Evolutionary conservation across 2,888 invertebrate genomes (phyloP).

Genomic region (Gandaritis pyraliata): DNA sequence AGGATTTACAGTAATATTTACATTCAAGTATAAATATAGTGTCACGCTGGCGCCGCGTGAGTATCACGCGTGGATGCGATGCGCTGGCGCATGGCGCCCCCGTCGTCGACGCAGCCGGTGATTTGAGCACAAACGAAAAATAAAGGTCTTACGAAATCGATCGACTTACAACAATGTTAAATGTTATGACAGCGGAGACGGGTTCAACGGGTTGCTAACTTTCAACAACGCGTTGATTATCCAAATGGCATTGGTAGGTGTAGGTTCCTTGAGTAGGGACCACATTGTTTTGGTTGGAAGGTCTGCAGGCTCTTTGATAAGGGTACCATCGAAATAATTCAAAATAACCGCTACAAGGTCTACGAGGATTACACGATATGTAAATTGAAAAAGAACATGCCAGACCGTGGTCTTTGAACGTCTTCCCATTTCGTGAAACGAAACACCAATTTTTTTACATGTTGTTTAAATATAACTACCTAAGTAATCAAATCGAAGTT

Average conservation of each 20-base stretch:
- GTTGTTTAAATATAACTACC: too few relatives aligned
- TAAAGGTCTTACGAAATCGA: constrained; percentile 43
- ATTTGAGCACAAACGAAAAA: constrained; percentile 21
- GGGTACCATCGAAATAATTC: too few relatives aligned
- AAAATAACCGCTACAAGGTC: too few relatives aligned
- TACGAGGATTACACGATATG: too few relatives aligned
- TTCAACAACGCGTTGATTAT: constrained; percentile 4
- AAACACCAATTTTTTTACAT: too few relatives aligned
- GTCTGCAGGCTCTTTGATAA: neutral
- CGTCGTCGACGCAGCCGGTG: constrained; percentile 35
- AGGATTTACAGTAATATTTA: constrained; percentile 56
- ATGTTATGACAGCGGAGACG: constrained; percentile 16
- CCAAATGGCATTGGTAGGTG: neutral
- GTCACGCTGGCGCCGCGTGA: constrained; percentile 69
- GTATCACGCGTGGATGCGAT: constrained; percentile 68
- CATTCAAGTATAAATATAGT: constrained; percentile 59
- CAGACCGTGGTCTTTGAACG: too few relatives aligned
- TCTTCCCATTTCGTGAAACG: too few relatives aligned
- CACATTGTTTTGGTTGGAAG: neutral
- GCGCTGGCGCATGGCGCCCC: constrained; percentile 64
- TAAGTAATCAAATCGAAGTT: neutral
- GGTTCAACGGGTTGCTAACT: constrained; percentile 27
- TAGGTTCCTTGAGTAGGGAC: too few relatives aligned
- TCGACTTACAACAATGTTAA: constrained; percentile 35
- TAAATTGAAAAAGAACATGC: too few relatives aligned